phyloP scores from a whole-genome alignment of 2,888 invertebrate genomes.

The Cecidostiba fungosa region DNA sequence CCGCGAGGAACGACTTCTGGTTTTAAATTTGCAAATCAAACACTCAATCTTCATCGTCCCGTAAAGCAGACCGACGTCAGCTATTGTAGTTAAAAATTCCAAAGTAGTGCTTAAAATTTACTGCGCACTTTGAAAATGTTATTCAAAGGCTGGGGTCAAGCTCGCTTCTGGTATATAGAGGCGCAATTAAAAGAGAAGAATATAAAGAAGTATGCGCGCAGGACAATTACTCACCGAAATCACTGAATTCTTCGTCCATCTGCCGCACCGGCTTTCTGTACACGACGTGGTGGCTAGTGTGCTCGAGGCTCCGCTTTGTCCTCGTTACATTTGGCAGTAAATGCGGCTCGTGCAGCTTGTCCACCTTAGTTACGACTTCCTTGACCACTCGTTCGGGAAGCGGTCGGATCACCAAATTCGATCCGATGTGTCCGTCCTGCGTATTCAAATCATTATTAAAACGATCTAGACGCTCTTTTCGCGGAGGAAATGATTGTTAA shows the following conservation, averaged over 20 bases:
- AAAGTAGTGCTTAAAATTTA: neutral
- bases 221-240: conserved; percentile 86
- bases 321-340: conserved; percentile 80
- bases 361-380: conserved; percentile 73
- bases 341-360: conserved; percentile 71
- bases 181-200: neutral
- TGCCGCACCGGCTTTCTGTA: conserved; percentile 85
- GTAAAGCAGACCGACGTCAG: neutral
- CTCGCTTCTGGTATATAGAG: neutral
- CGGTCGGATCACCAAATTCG: conserved; percentile 93
- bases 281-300: conserved; percentile 87
- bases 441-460: conserved; percentile 25
- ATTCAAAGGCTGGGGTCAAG: neutral
- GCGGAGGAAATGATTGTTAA: neutral
- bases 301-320: conserved; percentile 79
- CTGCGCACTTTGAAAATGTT: neutral
- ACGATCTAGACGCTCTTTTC: neutral
- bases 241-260: conserved; percentile 86
- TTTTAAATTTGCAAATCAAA: neutral
- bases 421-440: conserved; percentile 97
- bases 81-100: neutral
- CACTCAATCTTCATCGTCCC: neutral
- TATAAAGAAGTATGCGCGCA: too few species aligned
- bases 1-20: neutral
- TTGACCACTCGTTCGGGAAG: conserved; percentile 86